Evolutionary conservation across 1,140 invertebrate genomes (phyloP).

Genomic region (Elysia chlorotica): DNA sequence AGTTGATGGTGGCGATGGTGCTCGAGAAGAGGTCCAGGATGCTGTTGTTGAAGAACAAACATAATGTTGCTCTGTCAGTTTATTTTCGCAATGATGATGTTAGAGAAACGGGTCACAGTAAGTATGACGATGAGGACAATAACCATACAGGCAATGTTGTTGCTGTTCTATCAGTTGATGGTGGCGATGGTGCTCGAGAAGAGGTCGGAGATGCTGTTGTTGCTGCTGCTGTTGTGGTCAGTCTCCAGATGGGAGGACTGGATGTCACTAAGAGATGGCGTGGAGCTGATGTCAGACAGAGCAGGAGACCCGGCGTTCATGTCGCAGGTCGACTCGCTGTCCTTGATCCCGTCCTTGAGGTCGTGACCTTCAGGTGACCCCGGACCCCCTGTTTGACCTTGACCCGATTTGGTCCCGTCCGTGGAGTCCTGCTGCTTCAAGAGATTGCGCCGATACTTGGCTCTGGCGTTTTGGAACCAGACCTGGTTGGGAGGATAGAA

Average conservation of each 20-base stretch:
- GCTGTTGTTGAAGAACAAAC: background rate
- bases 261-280: conserved; percentile 48
- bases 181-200: conserved; percentile 38
- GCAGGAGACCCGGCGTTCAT: conserved; percentile 42
- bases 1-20: background rate
- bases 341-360: conserved; percentile 35
- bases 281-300: conserved; percentile 55
- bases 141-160: background rate
- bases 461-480: conserved; percentile 98
- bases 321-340: conserved; percentile 36
- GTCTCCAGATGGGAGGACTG: conserved; percentile 36
- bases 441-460: conserved; percentile 94
- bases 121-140: background rate
- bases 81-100: background rate
- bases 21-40: background rate
- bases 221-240: conserved; percentile 35
- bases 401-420: conserved; percentile 18
- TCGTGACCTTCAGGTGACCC: conserved; percentile 23
- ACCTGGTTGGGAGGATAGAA: conserved; percentile 72
- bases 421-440: conserved; percentile 71
- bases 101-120: background rate
- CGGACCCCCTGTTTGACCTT: conserved; percentile 18
- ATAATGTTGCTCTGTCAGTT: background rate
- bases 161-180: conserved; percentile 29
- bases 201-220: conserved; percentile 39